Conservation (phyloP, 2,113 vertebrate species). For the Microtus pennsylvanicus region DNA sequence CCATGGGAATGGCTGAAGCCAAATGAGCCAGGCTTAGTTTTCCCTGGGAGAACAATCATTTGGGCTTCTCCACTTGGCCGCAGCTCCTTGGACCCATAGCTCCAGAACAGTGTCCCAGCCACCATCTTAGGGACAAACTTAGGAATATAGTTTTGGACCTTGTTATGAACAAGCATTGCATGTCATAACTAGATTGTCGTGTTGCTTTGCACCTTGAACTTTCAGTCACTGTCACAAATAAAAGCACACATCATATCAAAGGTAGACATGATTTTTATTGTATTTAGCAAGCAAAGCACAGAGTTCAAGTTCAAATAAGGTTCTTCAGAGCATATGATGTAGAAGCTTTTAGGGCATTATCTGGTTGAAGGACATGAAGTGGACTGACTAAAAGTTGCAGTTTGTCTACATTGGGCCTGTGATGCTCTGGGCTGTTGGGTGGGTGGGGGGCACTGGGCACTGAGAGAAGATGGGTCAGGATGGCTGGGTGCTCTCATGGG, state of each 20-base stretch:
- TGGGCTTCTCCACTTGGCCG: background rate
- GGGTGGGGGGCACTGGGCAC: no score
- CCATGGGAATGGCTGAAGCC: background rate
- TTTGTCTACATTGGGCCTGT: fast-evolving
- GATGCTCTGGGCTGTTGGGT: fast-evolving
- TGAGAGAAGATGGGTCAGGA: background rate
- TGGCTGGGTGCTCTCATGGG: fast-evolving
- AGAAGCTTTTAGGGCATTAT: background rate
- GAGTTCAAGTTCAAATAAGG: background rate
- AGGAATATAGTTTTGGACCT: background rate
- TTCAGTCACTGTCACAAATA: background rate
- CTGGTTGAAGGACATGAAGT: background rate
- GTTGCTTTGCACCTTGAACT: background rate
- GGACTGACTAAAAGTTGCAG: fast-evolving
- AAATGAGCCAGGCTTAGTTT: background rate
- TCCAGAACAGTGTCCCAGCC: background rate
- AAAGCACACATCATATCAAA: background rate
- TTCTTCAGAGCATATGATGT: background rate
- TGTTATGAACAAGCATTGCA: background rate
- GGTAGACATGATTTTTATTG: background rate
- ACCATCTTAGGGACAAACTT: background rate
- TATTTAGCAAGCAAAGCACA: background rate
- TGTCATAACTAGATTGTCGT: background rate
- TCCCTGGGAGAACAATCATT: background rate
- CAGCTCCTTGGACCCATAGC: fast-evolving